Evolutionary conservation across 2,888 invertebrate species (phyloP).

Genomic region (Bimastos eiseni): DNA sequence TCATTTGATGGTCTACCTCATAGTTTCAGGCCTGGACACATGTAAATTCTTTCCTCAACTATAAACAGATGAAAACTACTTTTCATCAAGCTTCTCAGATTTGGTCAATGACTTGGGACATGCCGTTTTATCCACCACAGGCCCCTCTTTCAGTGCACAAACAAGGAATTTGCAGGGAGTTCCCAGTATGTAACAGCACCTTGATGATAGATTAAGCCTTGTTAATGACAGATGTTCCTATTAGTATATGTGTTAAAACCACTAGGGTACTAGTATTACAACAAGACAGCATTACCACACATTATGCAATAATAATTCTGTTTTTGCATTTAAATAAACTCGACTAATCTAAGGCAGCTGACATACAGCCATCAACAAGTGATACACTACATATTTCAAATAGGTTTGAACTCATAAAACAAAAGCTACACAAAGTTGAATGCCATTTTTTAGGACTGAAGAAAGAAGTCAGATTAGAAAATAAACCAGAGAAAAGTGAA

Average conservation of each 20-base stretch:
- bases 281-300: neutral
- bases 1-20: neutral
- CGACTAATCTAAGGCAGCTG: neutral
- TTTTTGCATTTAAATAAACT: neutral
- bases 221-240: neutral
- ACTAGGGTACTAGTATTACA: neutral
- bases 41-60: neutral
- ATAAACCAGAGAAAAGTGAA: neutral
- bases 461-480: neutral
- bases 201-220: neutral
- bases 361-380: neutral
- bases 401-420: neutral
- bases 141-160: neutral
- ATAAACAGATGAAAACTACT: constrained; percentile 4
- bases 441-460: neutral
- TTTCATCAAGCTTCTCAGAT: neutral
- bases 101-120: neutral
- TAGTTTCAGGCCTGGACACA: neutral
- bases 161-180: neutral
- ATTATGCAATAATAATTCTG: neutral
- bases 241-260: neutral
- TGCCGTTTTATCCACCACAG: neutral
- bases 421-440: constrained; percentile 13
- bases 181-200: neutral
- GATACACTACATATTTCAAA: neutral